phyloP scores from a whole-genome alignment of 2,888 invertebrate species.

The Noctua fimbriata region DNA sequence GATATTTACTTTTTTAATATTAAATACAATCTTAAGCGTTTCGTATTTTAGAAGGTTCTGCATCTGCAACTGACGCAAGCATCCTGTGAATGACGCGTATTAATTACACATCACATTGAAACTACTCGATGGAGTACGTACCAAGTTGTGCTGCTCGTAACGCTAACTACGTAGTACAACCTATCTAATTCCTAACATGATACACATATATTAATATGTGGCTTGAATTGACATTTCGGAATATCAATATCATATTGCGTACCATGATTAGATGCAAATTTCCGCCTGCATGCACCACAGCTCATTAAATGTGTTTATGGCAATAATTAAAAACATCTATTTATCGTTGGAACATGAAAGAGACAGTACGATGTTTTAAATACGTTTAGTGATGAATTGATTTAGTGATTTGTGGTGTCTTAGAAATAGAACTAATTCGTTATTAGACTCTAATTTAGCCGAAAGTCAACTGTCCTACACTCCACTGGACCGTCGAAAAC shows the following conservation, averaged over 20 bases:
- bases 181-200: conserved; percentile 7
- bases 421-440: conserved; percentile 4
- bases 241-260: conserved; percentile 19
- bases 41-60: not conserved
- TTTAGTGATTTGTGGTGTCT: not conserved
- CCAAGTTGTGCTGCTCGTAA: conserved; percentile 16
- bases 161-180: conserved; percentile 8
- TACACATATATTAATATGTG: not conserved
- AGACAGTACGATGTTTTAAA: not conserved
- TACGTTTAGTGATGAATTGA: not conserved
- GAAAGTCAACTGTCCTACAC: not conserved
- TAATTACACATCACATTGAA: conserved; percentile 38
- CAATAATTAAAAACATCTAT: not conserved
- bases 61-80: conserved; percentile 6
- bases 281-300: not conserved
- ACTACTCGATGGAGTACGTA: conserved; percentile 12
- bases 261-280: conserved; percentile 11
- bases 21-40: not conserved
- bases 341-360: not conserved
- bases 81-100: conserved; percentile 22
- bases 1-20: conserved; percentile 5
- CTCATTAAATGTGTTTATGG: not conserved
- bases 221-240: conserved; percentile 10
- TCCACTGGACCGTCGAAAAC: not conserved
- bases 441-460: not conserved